Conservation (phyloP, 1,140 invertebrate species). For the Mylabris phalerata region DNA sequence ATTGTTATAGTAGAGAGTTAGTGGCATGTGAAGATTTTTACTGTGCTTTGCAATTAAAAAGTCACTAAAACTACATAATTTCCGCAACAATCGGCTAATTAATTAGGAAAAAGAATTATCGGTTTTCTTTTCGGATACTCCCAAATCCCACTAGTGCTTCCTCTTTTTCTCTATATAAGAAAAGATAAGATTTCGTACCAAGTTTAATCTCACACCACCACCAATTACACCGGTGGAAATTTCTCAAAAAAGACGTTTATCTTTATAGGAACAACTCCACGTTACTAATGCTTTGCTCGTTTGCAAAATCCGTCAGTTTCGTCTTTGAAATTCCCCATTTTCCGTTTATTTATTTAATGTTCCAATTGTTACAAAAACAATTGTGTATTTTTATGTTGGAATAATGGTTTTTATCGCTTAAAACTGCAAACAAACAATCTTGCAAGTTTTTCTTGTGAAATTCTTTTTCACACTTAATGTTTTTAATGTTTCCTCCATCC, state of each 20-base stretch:
- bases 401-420: constrained; percentile 1
- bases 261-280: constrained; percentile 10
- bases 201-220: constrained; percentile 17
- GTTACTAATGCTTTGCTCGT: not conserved
- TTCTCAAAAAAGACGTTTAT: constrained; percentile 19
- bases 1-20: no score
- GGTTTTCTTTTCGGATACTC: no score
- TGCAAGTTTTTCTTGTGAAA: no score
- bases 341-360: constrained; percentile 7
- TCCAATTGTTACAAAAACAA: constrained; percentile 8
- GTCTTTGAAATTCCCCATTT: not conserved
- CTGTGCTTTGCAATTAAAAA: no score
- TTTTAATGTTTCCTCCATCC: no score
- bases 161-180: not conserved
- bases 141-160: no score
- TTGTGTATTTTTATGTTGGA: constrained; percentile 4
- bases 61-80: no score
- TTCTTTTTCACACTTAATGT: no score
- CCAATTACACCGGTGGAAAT: constrained; percentile 17
- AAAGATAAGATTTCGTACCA: constrained; percentile 12
- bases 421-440: no score
- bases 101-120: no score
- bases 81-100: no score
- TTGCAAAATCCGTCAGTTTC: constrained; percentile 6
- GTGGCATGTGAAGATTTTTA: no score